Evolutionary conservation across 2,888 invertebrate species (phyloP), one percentile per base, ranked within the genome.

Genomic region (Peribatodes rhomboidaria): DNA sequence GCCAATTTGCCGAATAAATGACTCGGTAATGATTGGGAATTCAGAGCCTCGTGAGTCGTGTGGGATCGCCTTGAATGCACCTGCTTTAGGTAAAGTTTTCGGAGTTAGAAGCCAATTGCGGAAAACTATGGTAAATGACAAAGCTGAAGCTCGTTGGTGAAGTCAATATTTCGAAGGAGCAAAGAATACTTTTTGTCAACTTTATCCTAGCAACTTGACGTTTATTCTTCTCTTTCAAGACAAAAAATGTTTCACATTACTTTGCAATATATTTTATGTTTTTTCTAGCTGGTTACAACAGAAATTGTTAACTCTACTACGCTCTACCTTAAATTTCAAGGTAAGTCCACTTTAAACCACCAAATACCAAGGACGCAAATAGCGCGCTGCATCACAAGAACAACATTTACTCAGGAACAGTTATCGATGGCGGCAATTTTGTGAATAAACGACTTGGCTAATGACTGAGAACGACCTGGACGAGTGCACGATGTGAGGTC

Each of bases 1-100:
- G 82, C 83, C 86, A 88, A 87, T 89, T 88, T 86, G 81, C 77
- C 77, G 83, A 86, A 86, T 86, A 87, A 88, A 85, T 83, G 84
- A 78, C 69, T 68, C 47, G 63, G 66, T 71, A 71, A 74, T 70
- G 63, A 72, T 70, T 65, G 69, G 65, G 58, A 62, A 57, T 54
- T 37, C 53, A 31, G 27, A 14, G 18, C 9, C 33, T 42, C 56
- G 46, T 42, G 46, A 22, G 33, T 42, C 56, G 46, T 42, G 46
- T 33, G 33, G 33, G 20, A 16, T 46, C 41, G 16, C 60, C 39
- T 52, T 22, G 8, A 44, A 44, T 56, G 50, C 62, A 57, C 46
- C 44, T 62, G 62, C 46, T 57, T 46, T 46, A 9, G 3, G n/a
- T 22, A 41, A 44, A 55, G 18, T 16, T 13, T 33, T 13, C n/a